phyloP scores from a whole-genome alignment of 2,797 vertebrate species.

The Protonibea diacanthus region DNA sequence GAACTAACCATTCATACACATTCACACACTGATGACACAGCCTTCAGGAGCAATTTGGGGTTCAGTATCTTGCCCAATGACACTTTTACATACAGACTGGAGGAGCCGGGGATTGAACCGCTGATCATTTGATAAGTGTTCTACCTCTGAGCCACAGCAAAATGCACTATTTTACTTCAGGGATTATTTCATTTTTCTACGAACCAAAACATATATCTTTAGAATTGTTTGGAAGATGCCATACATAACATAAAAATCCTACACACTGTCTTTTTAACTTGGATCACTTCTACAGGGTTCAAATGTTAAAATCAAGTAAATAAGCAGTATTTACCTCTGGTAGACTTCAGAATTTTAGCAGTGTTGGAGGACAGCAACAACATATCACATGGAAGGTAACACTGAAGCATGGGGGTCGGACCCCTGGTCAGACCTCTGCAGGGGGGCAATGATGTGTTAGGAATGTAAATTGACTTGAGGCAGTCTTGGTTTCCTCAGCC shows the following conservation, averaged over 20 bases:
- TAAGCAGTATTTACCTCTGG: not conserved
- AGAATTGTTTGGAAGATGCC: not conserved
- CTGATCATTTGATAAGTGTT: too few species aligned
- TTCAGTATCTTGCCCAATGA: too few species aligned
- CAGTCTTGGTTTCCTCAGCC: constrained; percentile 38
- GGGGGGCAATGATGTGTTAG: not conserved
- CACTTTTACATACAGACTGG: too few species aligned
- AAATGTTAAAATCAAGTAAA: not conserved
- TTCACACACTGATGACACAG: too few species aligned
- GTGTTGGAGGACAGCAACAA: not conserved
- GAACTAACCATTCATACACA: too few species aligned
- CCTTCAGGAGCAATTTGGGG: too few species aligned
- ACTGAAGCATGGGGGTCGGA: not conserved
- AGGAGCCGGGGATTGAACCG: too few species aligned
- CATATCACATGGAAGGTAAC: not conserved
- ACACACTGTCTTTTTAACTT: too few species aligned
- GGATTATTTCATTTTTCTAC: not conserved
- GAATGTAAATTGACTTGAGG: not conserved
- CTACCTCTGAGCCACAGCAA: too few species aligned
- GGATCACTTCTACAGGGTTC: too few species aligned
- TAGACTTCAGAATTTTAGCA: not conserved
- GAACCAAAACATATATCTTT: not conserved
- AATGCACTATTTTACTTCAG: too few species aligned
- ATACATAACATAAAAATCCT: not conserved
- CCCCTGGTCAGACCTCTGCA: not conserved